A percentile compares a stretch with the other conserved stretches of the same genome.
Evolutionary conservation across 2,113 vertebrate genomes (phyloP).

Genomic region (Phodopus roborovskii): DNA sequence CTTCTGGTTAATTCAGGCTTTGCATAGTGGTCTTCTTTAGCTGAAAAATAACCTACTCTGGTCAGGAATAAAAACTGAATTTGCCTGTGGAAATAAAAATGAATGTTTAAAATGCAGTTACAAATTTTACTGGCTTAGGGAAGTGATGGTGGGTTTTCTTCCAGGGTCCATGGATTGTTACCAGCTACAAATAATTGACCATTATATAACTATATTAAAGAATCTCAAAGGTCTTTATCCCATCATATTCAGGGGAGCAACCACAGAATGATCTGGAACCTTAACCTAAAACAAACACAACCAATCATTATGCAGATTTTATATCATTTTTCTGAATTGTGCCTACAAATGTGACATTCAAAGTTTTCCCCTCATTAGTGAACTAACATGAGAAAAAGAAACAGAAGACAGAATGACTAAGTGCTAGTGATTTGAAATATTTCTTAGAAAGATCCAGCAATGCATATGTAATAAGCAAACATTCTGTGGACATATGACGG

Average conservation of each 20-base stretch:
- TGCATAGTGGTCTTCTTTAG: background rate
- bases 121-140: background rate
- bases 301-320: background rate
- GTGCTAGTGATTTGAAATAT: background rate
- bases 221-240: background rate
- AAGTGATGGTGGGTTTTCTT: background rate
- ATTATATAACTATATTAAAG: background rate
- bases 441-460: background rate
- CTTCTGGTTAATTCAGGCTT: background rate
- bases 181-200: background rate
- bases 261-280: background rate
- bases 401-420: background rate
- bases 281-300: background rate
- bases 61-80: background rate
- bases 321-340: background rate
- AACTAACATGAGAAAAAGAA: slow-evolving; percentile 11
- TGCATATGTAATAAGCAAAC: background rate
- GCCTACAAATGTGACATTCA: background rate
- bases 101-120: background rate
- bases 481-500: background rate
- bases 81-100: background rate
- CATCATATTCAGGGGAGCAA: background rate
- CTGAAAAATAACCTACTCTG: background rate
- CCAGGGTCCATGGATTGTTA: background rate
- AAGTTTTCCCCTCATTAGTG: background rate